Conservation (phyloP, 2,888 invertebrate species). For the Sepioteuthis lessoniana region DNA sequence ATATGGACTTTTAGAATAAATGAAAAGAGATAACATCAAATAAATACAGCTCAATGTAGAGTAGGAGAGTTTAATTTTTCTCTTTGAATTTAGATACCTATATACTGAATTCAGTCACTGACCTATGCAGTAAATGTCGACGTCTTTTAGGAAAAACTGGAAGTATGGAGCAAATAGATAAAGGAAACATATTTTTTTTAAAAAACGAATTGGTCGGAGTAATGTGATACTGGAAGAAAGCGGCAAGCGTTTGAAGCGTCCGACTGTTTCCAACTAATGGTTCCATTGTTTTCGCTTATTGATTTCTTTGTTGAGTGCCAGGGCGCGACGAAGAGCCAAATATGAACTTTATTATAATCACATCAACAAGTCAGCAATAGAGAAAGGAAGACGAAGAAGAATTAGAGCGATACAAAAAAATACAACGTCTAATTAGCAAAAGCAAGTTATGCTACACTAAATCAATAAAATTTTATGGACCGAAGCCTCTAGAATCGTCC, state of each 20-base stretch:
- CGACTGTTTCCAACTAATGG: neutral
- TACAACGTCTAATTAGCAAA: neutral
- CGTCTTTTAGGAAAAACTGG: too few species aligned
- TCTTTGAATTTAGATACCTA: too few species aligned
- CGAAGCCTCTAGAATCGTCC: neutral
- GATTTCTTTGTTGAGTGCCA: neutral
- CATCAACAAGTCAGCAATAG: neutral
- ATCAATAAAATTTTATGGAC: neutral
- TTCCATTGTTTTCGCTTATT: neutral
- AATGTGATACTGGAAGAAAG: neutral
- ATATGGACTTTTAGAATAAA: too few species aligned
- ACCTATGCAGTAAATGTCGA: too few species aligned
- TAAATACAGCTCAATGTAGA: too few species aligned
- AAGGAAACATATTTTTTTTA: too few species aligned
- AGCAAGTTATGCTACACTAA: neutral
- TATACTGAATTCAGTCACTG: too few species aligned
- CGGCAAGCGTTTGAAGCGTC: neutral
- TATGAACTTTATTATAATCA: slow-evolving; percentile 33
- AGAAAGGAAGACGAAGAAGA: neutral
- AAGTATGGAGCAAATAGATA: too few species aligned
- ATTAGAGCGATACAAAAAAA: neutral
- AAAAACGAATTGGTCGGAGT: neutral
- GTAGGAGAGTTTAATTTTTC: too few species aligned
- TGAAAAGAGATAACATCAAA: too few species aligned
- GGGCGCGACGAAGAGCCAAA: neutral